Conservation (phyloP, 2,113 vertebrate genomes). For the Syrrhaptes paradoxus region DNA sequence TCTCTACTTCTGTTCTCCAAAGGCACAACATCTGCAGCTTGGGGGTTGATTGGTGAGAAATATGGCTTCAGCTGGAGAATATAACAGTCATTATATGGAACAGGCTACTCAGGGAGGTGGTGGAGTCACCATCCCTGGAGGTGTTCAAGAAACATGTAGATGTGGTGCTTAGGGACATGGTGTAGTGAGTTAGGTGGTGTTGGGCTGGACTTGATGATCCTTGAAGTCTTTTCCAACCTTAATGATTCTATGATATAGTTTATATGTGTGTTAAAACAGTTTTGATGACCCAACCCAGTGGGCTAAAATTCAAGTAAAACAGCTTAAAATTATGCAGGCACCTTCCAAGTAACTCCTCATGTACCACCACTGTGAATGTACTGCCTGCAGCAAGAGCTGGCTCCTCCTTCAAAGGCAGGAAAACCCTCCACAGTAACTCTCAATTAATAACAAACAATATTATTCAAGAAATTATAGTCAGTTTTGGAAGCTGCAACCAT, state of each 20-base stretch:
- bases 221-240: too few species aligned
- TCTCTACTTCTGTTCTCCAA: neutral
- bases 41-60: neutral
- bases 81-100: too few species aligned
- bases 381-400: neutral
- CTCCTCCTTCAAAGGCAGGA: neutral
- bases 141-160: too few species aligned
- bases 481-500: neutral
- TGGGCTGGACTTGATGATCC: too few species aligned
- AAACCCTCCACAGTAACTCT: neutral
- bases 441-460: neutral
- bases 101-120: too few species aligned
- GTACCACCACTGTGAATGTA: accelerated
- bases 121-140: too few species aligned
- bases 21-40: neutral
- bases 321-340: neutral
- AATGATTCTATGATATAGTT: neutral
- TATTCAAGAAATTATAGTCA: neutral
- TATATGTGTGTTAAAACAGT: neutral
- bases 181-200: too few species aligned
- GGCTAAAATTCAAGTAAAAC: neutral
- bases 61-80: accelerated
- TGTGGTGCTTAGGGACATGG: too few species aligned
- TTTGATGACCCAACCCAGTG: accelerated
- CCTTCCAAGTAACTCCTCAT: neutral